phyloP scores from a whole-genome alignment of 1,140 invertebrate genomes.

The Arion vulgaris region DNA sequence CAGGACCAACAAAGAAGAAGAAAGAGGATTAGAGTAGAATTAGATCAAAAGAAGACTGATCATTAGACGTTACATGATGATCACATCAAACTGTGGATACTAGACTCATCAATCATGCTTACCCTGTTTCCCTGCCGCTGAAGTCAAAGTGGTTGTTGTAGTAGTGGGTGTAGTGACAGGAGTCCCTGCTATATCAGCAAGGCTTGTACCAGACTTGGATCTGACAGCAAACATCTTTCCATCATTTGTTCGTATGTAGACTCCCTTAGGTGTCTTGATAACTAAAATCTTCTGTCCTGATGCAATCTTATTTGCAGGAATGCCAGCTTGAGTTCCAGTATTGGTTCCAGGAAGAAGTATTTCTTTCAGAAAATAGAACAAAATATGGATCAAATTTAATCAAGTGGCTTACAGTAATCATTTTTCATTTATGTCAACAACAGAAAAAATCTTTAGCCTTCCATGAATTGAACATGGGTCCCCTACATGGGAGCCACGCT shows the following conservation, averaged over 20 bases:
- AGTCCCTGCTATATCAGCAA: conserved; percentile 27
- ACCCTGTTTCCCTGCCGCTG: conserved; percentile 25
- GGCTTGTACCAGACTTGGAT: conserved; percentile 49
- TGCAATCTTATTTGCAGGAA: conserved; percentile 81
- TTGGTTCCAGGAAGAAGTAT: conserved; percentile 90
- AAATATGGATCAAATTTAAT: too few species aligned
- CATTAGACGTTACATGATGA: too few species aligned
- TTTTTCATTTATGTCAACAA: too few species aligned
- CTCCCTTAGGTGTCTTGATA: conserved; percentile 93
- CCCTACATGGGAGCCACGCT: too few species aligned
- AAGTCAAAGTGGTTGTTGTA: conserved; percentile 43
- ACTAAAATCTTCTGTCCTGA: conserved; percentile 94
- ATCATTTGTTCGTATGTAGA: conserved; percentile 94
- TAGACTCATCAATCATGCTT: background rate
- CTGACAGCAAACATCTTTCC: conserved; percentile 93
- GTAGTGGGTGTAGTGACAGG: conserved; percentile 46
- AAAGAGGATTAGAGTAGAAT: too few species aligned
- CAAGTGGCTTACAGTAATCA: too few species aligned
- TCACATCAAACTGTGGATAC: too few species aligned
- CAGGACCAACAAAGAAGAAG: too few species aligned
- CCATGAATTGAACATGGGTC: too few species aligned
- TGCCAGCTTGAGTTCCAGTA: conserved; percentile 79
- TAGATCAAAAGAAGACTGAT: too few species aligned
- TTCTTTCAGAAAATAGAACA: conserved; percentile 75
- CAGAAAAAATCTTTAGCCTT: too few species aligned